These are phyloP conservation scores for Hetaerina americana DNA, from an alignment of 1,140 invertebrate genomes.

Conservation along the genomic window DNA sequence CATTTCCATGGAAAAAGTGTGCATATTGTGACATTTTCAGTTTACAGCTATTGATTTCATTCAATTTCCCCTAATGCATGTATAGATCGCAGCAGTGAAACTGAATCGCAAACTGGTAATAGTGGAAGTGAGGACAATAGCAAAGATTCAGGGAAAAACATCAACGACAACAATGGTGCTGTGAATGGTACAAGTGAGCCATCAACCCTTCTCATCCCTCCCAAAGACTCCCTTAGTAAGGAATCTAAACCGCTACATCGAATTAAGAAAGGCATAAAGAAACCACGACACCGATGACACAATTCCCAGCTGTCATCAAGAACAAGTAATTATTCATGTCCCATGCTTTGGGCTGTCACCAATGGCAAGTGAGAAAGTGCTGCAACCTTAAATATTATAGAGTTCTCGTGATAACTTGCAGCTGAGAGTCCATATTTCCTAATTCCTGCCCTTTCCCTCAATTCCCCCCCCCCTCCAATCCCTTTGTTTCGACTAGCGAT, in stretches of 20 bases:
- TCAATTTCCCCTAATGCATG: conserved; percentile 10
- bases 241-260: not conserved
- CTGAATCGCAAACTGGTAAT: conserved; percentile 68
- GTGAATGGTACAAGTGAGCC: not conserved
- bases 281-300: not conserved
- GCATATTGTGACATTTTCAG: not conserved
- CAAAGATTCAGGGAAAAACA: conserved; percentile 15
- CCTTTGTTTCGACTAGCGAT: no score
- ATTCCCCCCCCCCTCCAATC: no score
- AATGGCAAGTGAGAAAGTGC: not conserved
- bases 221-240: not conserved
- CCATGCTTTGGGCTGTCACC: not conserved
- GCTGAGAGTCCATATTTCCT: no score
- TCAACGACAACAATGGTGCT: not conserved
- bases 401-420: no score
- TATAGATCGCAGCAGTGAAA: conserved; percentile 67
- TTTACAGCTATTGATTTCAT: conserved; percentile 12
- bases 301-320: not conserved
- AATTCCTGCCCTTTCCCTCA: no score
- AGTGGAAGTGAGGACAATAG: conserved; percentile 52
- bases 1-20: no score
- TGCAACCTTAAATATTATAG: no score
- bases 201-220: not conserved
- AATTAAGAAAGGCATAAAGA: not conserved
- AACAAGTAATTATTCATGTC: no score